These are phyloP conservation scores for Brachynemurus nebulosus DNA, from an alignment of 2,888 invertebrate genomes.

Conservation along the genomic window DNA sequence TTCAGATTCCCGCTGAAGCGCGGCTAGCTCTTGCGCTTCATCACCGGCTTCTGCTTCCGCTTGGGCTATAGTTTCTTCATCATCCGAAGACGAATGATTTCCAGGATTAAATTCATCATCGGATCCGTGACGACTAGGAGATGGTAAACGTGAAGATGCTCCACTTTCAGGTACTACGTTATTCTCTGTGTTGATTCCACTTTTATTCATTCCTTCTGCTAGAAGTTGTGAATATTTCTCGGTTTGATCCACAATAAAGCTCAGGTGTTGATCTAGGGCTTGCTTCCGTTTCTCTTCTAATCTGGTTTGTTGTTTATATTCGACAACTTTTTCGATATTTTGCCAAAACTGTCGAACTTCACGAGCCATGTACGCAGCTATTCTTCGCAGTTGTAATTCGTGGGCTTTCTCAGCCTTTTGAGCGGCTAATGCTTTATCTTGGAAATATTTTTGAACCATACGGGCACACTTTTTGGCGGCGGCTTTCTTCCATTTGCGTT, in stretches of 20 bases:
- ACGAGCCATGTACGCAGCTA: constrained; percentile 83
- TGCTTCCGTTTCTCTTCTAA: constrained; percentile 90
- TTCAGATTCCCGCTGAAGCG: constrained; percentile 77
- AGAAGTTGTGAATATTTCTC: constrained; percentile 90
- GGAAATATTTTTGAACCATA: constrained; percentile 83
- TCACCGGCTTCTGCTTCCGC: constrained; percentile 55
- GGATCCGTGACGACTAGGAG: constrained; percentile 31
- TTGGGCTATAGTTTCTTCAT: constrained; percentile 88
- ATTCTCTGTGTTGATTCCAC: constrained; percentile 23
- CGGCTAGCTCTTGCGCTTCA: constrained; percentile 60
- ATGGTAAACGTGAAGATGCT: constrained; percentile 35
- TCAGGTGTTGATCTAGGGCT: constrained; percentile 90
- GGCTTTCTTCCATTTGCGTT: constrained; percentile 95
- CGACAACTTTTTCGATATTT: constrained; percentile 92
- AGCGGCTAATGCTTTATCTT: constrained; percentile 79
- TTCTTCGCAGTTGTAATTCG: constrained; percentile 67
- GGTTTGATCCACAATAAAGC: constrained; percentile 96
- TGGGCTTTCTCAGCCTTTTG: constrained; percentile 87
- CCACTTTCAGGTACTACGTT: constrained; percentile 30
- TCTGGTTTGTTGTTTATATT: constrained; percentile 83
- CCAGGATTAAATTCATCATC: constrained; percentile 73
- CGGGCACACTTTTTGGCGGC: constrained; percentile 85
- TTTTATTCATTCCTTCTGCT: constrained; percentile 70
- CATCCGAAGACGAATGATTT: constrained; percentile 63
- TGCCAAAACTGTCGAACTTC: constrained; percentile 91